Conservation (phyloP, 92 coral and sea anemone species). For the Siderastrea radians region DNA sequence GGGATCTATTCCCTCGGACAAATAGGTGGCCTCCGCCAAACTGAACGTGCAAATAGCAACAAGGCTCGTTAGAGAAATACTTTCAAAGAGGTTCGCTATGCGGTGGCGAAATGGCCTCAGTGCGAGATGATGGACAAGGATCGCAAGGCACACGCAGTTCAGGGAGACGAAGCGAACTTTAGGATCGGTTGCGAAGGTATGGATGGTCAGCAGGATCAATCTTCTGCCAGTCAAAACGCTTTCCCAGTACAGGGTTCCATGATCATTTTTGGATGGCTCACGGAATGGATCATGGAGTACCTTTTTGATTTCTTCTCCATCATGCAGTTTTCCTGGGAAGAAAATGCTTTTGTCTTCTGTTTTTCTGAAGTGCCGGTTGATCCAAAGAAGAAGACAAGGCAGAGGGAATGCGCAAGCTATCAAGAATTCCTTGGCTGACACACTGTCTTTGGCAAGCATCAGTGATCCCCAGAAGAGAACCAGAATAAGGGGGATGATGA, state of each 20-base stretch:
- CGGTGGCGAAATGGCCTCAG: slow-evolving; percentile 19
- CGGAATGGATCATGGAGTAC: slow-evolving; percentile 32
- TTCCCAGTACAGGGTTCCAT: no score
- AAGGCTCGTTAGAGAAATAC: slow-evolving; percentile 35
- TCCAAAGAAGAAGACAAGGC: slow-evolving; percentile 32
- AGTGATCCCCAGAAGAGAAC: background rate
- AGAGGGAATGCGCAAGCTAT: no score
- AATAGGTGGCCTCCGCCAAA: no score
- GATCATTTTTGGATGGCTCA: no score
- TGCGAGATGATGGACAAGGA: no score
- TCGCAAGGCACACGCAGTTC: slow-evolving; percentile 11
- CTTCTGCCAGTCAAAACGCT: no score
- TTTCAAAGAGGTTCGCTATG: slow-evolving; percentile 48
- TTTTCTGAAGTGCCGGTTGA: background rate
- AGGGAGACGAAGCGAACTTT: slow-evolving; percentile 31
- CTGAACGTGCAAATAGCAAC: no score
- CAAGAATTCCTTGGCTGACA: slow-evolving; percentile 6
- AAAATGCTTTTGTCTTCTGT: background rate
- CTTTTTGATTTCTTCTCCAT: slow-evolving; percentile 16
- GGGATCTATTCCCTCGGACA: slow-evolving; percentile 30
- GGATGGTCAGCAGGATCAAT: background rate
- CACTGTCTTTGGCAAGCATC: slow-evolving; percentile 32
- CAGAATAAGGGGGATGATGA: no score
- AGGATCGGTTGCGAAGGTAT: slow-evolving; percentile 38
- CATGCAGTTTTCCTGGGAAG: background rate